Percentiles rank a stretch among this genome's conserved stretches.
phyloP scores from a whole-genome alignment of 1,140 invertebrate species.

The Helicoverpa zea region DNA sequence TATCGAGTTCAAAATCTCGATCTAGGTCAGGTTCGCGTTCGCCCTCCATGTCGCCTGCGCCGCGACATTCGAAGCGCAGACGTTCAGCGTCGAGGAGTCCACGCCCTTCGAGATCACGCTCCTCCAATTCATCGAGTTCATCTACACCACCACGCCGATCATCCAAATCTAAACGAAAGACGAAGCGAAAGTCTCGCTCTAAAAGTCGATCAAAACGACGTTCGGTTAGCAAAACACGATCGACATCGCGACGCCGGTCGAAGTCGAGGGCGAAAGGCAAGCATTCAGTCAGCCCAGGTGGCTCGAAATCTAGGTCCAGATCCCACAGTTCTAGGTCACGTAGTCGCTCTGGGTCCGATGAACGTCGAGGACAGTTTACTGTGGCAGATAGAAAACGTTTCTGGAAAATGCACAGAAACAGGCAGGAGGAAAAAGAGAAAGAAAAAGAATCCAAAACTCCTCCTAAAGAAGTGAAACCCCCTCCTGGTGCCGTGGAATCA shows the following conservation, averaged over 20 bases:
- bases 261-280: constrained; percentile 64
- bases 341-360: constrained; percentile 68
- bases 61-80: constrained; percentile 63
- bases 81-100: constrained; percentile 58
- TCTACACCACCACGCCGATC: constrained; percentile 63
- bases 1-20: constrained; percentile 71
- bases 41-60: constrained; percentile 47
- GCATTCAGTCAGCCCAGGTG: constrained; percentile 56
- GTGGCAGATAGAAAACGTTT: constrained; percentile 80
- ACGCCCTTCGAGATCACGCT: constrained; percentile 61
- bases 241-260: constrained; percentile 66
- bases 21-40: constrained; percentile 59
- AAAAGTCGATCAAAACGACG: constrained; percentile 67
- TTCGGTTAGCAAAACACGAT: constrained; percentile 63
- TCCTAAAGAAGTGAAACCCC: constrained; percentile 75
- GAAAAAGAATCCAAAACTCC: constrained; percentile 66
- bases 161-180: constrained; percentile 62
- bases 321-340: constrained; percentile 66
- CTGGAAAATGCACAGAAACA: constrained; percentile 78
- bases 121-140: constrained; percentile 58
- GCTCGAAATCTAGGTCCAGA: constrained; percentile 66
- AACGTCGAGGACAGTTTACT: constrained; percentile 79
- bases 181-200: constrained; percentile 62
- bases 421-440: constrained; percentile 66
- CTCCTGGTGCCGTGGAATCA: constrained; percentile 73